These are phyloP conservation scores for Acrobasis suavella DNA, from an alignment of 2,888 invertebrate species.

Conservation along the genomic window DNA sequence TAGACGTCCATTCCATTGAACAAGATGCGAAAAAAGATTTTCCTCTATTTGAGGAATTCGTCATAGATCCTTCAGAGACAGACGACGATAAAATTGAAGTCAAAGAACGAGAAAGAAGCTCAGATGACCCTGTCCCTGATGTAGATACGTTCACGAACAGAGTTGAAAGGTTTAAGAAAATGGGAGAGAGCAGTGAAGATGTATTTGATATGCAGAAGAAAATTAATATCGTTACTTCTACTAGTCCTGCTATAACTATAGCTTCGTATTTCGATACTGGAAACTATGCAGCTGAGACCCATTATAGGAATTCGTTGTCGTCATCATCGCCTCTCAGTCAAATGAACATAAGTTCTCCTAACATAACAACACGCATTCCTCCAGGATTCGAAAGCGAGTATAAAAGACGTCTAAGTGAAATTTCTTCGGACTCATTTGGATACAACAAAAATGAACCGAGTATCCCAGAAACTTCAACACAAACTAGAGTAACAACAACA, in stretches of 20 bases:
- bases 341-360: slow-evolving; percentile 33
- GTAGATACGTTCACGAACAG: slow-evolving; percentile 67
- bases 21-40: slow-evolving; percentile 73
- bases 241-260: slow-evolving; percentile 56
- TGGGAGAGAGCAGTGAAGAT: slow-evolving; percentile 45
- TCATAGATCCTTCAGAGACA: slow-evolving; percentile 68
- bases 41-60: slow-evolving; percentile 65
- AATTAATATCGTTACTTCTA: slow-evolving; percentile 38
- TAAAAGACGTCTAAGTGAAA: slow-evolving; percentile 40
- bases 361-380: slow-evolving; percentile 49
- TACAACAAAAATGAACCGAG: slow-evolving; percentile 34
- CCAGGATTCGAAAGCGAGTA: slow-evolving; percentile 72
- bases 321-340: slow-evolving; percentile 45
- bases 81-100: slow-evolving; percentile 69
- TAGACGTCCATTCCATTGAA: slow-evolving; percentile 73
- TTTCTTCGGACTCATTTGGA: slow-evolving; percentile 32
- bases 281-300: slow-evolving; percentile 70
- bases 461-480: slow-evolving; percentile 54
- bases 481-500: slow-evolving; percentile 43
- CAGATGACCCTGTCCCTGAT: slow-evolving; percentile 48
- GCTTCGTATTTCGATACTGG: slow-evolving; percentile 76
- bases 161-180: slow-evolving; percentile 65
- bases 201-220: slow-evolving; percentile 32
- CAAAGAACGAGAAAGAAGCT: slow-evolving; percentile 47
- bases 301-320: slow-evolving; percentile 60